Conservation (phyloP, 2,113 vertebrate species). For the Hyla sarda region DNA sequence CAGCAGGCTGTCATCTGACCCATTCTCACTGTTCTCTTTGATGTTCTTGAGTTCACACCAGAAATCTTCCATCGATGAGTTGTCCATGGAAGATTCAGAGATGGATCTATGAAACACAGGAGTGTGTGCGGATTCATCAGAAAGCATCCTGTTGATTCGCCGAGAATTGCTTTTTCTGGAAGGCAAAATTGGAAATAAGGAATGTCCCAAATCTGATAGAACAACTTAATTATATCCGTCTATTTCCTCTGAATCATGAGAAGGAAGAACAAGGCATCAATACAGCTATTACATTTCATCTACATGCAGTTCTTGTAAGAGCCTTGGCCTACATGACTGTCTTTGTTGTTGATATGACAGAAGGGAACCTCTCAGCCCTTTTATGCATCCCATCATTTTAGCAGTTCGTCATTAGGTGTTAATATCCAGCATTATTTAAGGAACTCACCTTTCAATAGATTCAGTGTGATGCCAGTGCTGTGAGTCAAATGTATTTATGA, state of each 20-base stretch:
- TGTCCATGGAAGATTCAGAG: conserved; percentile 78
- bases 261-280: background rate
- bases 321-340: background rate
- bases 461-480: too few species aligned
- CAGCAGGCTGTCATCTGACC: conserved; percentile 69
- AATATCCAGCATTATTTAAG: too few species aligned
- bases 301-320: background rate
- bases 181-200: conserved; percentile 25
- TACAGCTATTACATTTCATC: background rate
- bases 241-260: conserved; percentile 10
- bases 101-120: conserved; percentile 74
- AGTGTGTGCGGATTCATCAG: conserved; percentile 71
- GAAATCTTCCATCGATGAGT: conserved; percentile 86
- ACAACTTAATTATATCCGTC: background rate
- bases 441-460: too few species aligned
- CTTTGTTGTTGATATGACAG: background rate
- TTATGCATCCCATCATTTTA: too few species aligned
- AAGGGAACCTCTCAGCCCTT: too few species aligned
- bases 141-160: conserved; percentile 83
- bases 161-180: conserved; percentile 77
- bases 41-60: conserved; percentile 85
- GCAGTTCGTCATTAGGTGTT: too few species aligned
- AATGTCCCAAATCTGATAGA: background rate
- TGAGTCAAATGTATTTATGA: too few species aligned
- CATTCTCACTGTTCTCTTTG: conserved; percentile 73